These are phyloP conservation scores for Cerastis leucographa DNA, from an alignment of 2,888 invertebrate genomes.

Conservation along the genomic window DNA sequence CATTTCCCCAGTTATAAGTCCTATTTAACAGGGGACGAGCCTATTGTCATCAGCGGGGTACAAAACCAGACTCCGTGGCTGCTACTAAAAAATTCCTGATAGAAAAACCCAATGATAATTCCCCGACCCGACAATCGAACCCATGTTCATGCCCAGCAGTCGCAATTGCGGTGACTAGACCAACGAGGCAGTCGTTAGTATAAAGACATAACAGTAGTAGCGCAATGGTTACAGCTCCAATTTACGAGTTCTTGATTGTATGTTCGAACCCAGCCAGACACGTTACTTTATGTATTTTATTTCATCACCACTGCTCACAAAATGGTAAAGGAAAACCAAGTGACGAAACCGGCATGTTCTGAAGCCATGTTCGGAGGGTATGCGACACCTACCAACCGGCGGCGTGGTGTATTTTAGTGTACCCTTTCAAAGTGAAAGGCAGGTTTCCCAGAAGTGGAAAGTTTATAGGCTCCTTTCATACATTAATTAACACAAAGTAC, in stretches of 20 bases:
- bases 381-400: neutral
- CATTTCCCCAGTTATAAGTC: too few relatives aligned
- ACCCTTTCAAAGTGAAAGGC: neutral
- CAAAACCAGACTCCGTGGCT: too few relatives aligned
- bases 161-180: too few relatives aligned
- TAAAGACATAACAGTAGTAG: neutral
- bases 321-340: neutral
- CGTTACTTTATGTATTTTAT: neutral
- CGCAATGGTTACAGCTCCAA: neutral
- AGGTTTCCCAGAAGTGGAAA: neutral
- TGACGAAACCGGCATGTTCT: neutral
- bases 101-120: too few relatives aligned
- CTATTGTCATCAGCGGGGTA: too few relatives aligned
- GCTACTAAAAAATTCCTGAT: too few relatives aligned
- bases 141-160: too few relatives aligned
- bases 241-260: neutral
- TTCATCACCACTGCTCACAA: neutral
- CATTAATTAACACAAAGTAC: neutral
- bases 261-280: neutral
- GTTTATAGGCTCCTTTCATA: neutral
- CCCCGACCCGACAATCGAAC: too few relatives aligned
- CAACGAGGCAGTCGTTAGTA: neutral
- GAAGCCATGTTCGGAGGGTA: neutral
- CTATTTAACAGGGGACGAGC: too few relatives aligned
- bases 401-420: neutral